Base-by-base conservation (phyloP, 2,888 invertebrate genomes). In the Dryadula phaetusa region DNA sequence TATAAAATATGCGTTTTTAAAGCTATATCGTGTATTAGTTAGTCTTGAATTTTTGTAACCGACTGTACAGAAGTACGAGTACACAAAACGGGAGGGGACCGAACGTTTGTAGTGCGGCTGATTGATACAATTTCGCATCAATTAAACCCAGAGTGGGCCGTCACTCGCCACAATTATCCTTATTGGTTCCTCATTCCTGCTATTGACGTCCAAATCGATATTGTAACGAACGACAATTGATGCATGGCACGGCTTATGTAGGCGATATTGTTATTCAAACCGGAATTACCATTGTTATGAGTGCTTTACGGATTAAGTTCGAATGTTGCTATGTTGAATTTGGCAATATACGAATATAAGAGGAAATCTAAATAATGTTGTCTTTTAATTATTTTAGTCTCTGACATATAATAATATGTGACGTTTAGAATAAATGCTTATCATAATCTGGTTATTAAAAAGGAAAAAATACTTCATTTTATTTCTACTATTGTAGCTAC, bases 111-210 rank as follows among this genome's bases (percentile, higher is more conserved):
- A 60, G 61, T 62, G 79, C 81, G 75, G 80, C 83, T 86, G 86
- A 90, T 90, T 90, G 90, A 83, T 84, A 84, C 90, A 88, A 90
- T 90, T 90, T 89, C 82, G 87, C 87, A 86, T 88, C 90, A 89
- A 89, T 90, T 90, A 89, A 79, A 80, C 77, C 72, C 62, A 78
- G 78, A 77, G 82, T 77, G 81, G 76, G 80, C 77, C 80, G 80
- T 80, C 78, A 80, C 80, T 84, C 80, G 75, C 77, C 82, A 83
- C 86, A 86, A 88, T 88, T 85, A 87, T 88, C 82, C 84, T 85
- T 83, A 90, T 90, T 90, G 90, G 87, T 86, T 87, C 85, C 86
- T 87, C 85, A 86, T 90, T 90, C 85, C 75, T 77, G 68, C 67
- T 67, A 76, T 76, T 75, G 74, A 77, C 76, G 76, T 74, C 71